Percentiles rank a stretch among this genome's conserved stretches.
These are phyloP conservation scores for Salvelinus alpinus DNA, from an alignment of 2,113 vertebrate species.

Conservation along the genomic window DNA sequence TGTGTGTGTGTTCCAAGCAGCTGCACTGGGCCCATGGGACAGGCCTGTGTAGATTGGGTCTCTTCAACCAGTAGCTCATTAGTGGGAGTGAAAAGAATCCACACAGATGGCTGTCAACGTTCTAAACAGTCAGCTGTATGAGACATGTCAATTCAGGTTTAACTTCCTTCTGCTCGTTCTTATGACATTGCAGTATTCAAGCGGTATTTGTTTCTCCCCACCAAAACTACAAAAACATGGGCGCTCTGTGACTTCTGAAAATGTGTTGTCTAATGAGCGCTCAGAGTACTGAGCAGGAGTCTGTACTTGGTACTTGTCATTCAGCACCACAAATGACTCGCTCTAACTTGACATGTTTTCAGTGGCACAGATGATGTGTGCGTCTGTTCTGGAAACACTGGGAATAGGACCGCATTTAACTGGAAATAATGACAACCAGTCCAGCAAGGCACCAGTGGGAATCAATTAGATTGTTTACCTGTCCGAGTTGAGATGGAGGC, in stretches of 20 bases:
- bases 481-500: slow-evolving; percentile 71
- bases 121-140: slow-evolving; percentile 73
- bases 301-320: slow-evolving; percentile 78
- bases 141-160: slow-evolving; percentile 81
- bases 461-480: slow-evolving; percentile 81
- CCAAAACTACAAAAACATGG: slow-evolving; percentile 68
- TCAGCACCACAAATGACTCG: slow-evolving; percentile 79
- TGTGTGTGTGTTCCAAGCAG: slow-evolving; percentile 62
- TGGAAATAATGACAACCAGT: slow-evolving; percentile 58
- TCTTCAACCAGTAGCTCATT: slow-evolving; percentile 78
- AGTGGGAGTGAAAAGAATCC: slow-evolving; percentile 79
- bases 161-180: slow-evolving; percentile 75
- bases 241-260: slow-evolving; percentile 74
- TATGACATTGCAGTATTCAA: slow-evolving; percentile 78
- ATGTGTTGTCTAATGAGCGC: slow-evolving; percentile 80
- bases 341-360: slow-evolving; percentile 75
- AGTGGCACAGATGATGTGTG: slow-evolving; percentile 69
- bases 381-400: slow-evolving; percentile 74
- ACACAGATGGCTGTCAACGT: slow-evolving; percentile 83
- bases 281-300: slow-evolving; percentile 73
- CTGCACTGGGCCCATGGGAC: slow-evolving; percentile 77
- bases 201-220: slow-evolving; percentile 73
- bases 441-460: slow-evolving; percentile 54
- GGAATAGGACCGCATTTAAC: slow-evolving; percentile 54
- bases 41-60: slow-evolving; percentile 74